Evolutionary conservation across 2,797 vertebrate species (phyloP).

Genomic region (Aphelocoma californica): DNA sequence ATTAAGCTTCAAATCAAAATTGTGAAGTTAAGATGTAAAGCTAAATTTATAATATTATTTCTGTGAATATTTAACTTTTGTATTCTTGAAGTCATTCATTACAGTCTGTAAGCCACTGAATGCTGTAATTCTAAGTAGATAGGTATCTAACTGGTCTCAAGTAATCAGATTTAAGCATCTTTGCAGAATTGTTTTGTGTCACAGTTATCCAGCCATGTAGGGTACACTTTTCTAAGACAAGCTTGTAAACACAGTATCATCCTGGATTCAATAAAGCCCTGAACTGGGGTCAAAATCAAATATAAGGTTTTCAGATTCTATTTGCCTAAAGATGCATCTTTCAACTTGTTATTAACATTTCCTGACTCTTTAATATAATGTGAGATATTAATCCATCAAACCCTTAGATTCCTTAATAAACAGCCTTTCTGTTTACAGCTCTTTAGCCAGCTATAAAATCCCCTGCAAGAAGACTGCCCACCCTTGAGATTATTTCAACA

Average conservation of each 20-base stretch:
- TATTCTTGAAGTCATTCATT: neutral
- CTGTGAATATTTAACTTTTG: neutral
- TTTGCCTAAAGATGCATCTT: neutral
- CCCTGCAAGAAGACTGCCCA: neutral
- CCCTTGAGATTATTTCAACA: neutral
- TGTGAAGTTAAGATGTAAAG: neutral
- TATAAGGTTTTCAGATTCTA: neutral
- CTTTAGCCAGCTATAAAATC: neutral
- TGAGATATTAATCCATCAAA: neutral
- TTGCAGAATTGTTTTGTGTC: neutral
- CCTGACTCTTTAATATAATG: neutral
- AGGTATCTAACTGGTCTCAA: neutral
- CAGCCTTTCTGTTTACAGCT: neutral
- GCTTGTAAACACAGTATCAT: neutral
- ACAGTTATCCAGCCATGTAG: neutral
- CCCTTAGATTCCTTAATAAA: neutral
- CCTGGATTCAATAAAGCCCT: neutral
- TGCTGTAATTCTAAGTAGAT: neutral
- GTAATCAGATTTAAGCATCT: neutral
- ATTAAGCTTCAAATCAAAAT: neutral
- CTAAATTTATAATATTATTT: neutral
- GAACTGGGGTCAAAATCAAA: neutral
- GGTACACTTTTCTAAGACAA: neutral
- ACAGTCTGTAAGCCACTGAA: neutral
- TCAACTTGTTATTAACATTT: neutral